Evolutionary conservation across 2,113 vertebrate species (phyloP).

Genomic region (Serilophus lunatus): DNA sequence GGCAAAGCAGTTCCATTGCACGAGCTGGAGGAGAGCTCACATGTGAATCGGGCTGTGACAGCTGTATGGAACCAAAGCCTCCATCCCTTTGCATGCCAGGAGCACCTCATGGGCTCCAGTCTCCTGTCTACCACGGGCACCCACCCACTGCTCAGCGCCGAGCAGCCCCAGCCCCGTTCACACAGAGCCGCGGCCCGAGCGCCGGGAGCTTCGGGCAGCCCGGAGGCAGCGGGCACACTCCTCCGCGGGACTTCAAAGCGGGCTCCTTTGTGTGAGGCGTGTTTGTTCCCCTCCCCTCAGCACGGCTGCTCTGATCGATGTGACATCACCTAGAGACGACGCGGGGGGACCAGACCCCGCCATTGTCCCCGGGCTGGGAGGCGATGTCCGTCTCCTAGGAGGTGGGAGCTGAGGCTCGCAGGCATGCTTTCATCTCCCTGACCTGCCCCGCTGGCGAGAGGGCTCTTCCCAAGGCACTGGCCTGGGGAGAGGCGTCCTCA

Average conservation of each 20-base stretch:
- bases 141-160: neutral
- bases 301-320: conserved; percentile 82
- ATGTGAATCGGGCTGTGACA: fast-evolving
- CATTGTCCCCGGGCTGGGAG: conserved; percentile 82
- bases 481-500: conserved; percentile 51
- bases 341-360: conserved; percentile 72
- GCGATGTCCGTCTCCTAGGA: conserved; percentile 90
- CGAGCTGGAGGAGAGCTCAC: neutral
- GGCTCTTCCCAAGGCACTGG: conserved; percentile 50
- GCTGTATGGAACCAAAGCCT: neutral
- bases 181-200: neutral
- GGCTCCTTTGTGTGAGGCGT: conserved; percentile 27
- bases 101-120: fast-evolving
- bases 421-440: conserved; percentile 91
- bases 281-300: conserved; percentile 76
- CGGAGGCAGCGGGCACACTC: conserved; percentile 78
- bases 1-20: neutral
- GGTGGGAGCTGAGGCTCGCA: conserved; percentile 74
- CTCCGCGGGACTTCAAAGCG: conserved; percentile 78
- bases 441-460: conserved; percentile 74
- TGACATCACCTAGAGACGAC: conserved; percentile 77
- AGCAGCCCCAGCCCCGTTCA: neutral
- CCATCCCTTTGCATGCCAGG: fast-evolving
- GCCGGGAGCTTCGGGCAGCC: neutral
- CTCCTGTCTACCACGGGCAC: fast-evolving